Evolutionary conservation across 2,113 vertebrate species (phyloP).

Genomic region (Cyanoderma ruficeps): DNA sequence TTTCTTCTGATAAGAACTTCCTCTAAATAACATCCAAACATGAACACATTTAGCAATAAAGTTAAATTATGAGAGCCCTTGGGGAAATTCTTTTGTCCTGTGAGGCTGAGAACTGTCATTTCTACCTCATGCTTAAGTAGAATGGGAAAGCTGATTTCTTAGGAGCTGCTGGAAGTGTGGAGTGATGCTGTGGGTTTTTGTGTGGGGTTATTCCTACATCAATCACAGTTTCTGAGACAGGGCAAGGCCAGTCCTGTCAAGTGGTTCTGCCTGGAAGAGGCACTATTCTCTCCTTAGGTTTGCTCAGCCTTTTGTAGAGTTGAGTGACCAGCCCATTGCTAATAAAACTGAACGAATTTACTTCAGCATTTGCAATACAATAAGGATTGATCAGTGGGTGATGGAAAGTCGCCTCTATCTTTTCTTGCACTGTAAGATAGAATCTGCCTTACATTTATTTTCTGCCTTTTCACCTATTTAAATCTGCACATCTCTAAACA

Average conservation of each 20-base stretch:
- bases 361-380: background rate
- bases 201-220: background rate
- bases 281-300: background rate
- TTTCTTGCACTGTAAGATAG: background rate
- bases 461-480: background rate
- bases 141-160: background rate
- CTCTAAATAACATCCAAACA: background rate
- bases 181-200: background rate
- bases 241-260: background rate
- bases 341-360: background rate
- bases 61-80: background rate
- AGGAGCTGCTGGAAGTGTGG: background rate
- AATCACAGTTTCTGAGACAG: background rate
- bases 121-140: background rate
- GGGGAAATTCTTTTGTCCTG: background rate
- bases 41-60: background rate
- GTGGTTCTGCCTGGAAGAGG: background rate
- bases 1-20: background rate
- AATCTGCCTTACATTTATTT: background rate
- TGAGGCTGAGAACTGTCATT: background rate
- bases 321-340: background rate
- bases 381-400: background rate
- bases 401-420: background rate
- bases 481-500: background rate
- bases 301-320: background rate